Conservation (phyloP, 2,888 invertebrate species). For the Volucella zonaria region DNA sequence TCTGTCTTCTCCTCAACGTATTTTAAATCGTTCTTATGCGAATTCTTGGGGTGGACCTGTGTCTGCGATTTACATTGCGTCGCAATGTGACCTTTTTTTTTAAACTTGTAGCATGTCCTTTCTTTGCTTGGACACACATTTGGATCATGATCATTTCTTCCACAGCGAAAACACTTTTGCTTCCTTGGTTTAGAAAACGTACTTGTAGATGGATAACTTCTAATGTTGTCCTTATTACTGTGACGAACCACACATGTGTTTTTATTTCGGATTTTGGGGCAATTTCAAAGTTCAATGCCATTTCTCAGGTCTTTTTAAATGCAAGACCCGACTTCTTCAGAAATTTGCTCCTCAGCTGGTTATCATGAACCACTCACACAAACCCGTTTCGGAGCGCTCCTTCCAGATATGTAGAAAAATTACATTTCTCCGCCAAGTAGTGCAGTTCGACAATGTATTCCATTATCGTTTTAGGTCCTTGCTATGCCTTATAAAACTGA, state of each 20-base stretch:
- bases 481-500: slow-evolving; percentile 50
- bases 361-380: background rate
- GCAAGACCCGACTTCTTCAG: slow-evolving; percentile 43
- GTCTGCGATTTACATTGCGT: background rate
- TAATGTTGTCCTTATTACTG: background rate
- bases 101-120: slow-evolving; percentile 38
- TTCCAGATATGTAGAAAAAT: slow-evolving; percentile 7
- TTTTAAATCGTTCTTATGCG: background rate
- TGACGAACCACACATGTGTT: slow-evolving; percentile 4
- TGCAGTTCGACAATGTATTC: slow-evolving; percentile 53
- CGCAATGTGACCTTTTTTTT: slow-evolving; percentile 40
- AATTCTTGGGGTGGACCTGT: background rate
- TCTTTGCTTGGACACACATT: slow-evolving; percentile 22
- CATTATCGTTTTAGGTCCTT: slow-evolving; percentile 39
- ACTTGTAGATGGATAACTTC: background rate
- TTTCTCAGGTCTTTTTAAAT: slow-evolving; percentile 37
- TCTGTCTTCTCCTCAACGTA: background rate
- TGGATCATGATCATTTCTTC: too few relatives aligned
- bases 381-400: slow-evolving; percentile 9
- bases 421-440: slow-evolving; percentile 43
- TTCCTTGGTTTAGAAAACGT: background rate
- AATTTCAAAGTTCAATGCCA: slow-evolving; percentile 48
- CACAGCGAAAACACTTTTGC: too few relatives aligned
- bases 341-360: slow-evolving; percentile 42
- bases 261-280: slow-evolving; percentile 27